Conservation (phyloP, 2,888 invertebrate genomes). For the Dysmachus trigonus region DNA sequence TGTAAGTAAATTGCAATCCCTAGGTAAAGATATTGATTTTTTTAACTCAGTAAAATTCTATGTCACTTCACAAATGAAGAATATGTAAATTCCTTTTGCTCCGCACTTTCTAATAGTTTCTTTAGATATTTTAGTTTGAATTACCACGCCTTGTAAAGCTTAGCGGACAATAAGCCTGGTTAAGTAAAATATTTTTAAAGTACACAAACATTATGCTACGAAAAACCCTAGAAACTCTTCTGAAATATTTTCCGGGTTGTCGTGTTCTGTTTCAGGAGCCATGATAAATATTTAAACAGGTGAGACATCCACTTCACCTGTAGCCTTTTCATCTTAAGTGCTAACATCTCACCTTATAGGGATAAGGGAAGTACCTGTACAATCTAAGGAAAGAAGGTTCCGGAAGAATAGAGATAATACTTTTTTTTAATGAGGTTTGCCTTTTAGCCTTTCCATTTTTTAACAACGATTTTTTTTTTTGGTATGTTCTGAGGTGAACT, state of each 20-base stretch:
- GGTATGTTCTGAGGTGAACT: neutral
- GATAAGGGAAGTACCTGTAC: too few species aligned
- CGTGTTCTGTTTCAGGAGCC: neutral
- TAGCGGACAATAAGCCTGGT: neutral
- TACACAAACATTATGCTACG: neutral
- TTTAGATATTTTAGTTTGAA: neutral
- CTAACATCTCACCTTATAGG: neutral
- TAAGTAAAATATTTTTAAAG: too few species aligned
- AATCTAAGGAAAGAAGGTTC: too few species aligned
- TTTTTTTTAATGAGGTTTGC: neutral
- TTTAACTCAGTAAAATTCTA: neutral
- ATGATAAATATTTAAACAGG: neutral
- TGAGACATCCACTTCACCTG: neutral
- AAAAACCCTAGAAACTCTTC: neutral
- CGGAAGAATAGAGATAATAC: too few species aligned
- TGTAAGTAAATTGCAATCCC: neutral
- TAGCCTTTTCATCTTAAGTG: neutral
- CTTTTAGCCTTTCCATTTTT: neutral
- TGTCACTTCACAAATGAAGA: neutral
- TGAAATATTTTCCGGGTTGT: neutral
- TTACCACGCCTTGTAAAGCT: neutral
- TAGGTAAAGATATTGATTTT: neutral
- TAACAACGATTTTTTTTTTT: neutral
- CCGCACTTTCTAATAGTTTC: too few species aligned
- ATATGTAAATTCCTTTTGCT: neutral